Conservation (phyloP, 2,113 vertebrate genomes). For the Dasypus novemcinctus region DNA sequence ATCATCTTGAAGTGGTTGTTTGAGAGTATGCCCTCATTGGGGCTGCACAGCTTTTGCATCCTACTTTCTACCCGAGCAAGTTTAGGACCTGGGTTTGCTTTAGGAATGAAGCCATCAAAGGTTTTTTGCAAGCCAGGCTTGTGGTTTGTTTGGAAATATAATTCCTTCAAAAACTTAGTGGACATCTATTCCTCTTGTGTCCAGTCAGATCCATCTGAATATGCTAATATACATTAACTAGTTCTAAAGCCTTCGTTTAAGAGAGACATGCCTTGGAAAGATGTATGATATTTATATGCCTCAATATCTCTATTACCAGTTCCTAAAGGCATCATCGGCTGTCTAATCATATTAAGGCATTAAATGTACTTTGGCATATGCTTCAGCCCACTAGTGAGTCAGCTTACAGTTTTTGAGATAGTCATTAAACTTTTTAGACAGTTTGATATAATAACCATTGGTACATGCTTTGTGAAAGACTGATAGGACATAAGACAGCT, state of each 20-base stretch:
- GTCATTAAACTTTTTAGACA: background rate
- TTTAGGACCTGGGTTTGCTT: background rate
- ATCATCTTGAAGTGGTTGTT: background rate
- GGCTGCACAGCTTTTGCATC: background rate
- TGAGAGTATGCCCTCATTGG: background rate
- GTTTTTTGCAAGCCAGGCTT: background rate
- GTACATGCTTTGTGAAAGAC: background rate
- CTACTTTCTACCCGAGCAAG: background rate
- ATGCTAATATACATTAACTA: background rate
- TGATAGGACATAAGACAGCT: background rate
- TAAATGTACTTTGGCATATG: background rate
- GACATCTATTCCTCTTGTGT: background rate
- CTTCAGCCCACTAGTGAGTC: background rate
- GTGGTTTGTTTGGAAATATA: background rate
- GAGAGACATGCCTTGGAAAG: background rate
- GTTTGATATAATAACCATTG: background rate
- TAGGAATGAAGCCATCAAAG: background rate
- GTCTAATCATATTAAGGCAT: background rate
- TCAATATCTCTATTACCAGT: background rate
- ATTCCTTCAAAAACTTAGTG: background rate
- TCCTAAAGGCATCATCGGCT: background rate
- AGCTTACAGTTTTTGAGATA: background rate
- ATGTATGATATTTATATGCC: background rate
- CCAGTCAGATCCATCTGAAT: background rate
- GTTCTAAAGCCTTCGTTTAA: background rate